Conservation (phyloP, 2,888 invertebrate genomes). For the Magallana nippona region DNA sequence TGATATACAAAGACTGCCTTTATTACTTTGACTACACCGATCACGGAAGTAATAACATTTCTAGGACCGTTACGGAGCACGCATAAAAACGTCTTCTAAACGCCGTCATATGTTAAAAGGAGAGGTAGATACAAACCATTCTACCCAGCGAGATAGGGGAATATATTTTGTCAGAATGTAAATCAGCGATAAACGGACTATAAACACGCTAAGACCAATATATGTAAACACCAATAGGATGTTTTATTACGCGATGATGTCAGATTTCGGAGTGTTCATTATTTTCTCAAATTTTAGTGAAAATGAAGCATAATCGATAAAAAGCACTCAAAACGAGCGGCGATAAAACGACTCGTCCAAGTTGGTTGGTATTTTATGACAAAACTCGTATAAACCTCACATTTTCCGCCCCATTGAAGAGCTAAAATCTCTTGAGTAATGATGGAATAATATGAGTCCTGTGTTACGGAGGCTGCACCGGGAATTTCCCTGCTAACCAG, state of each 20-base stretch:
- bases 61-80: too few species aligned
- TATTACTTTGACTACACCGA: too few species aligned
- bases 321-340: constrained; percentile 25
- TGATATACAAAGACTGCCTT: too few species aligned
- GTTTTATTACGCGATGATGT: constrained; percentile 16
- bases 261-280: constrained; percentile 31
- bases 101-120: neutral
- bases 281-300: constrained; percentile 35
- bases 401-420: constrained; percentile 30
- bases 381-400: constrained; percentile 30
- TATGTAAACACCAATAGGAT: neutral
- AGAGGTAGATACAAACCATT: neutral
- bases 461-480: neutral
- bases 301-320: constrained; percentile 35
- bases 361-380: constrained; percentile 33
- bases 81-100: neutral
- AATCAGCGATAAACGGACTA: neutral
- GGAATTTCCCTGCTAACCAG: neutral
- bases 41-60: too few species aligned
- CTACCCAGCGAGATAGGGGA: neutral
- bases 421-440: constrained; percentile 3
- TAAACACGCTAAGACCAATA: neutral
- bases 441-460: constrained; percentile 29
- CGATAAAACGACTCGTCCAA: constrained; percentile 10
- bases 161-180: constrained; percentile 6